phyloP scores from a whole-genome alignment of 2,888 invertebrate species.

The Phoronis australis region DNA sequence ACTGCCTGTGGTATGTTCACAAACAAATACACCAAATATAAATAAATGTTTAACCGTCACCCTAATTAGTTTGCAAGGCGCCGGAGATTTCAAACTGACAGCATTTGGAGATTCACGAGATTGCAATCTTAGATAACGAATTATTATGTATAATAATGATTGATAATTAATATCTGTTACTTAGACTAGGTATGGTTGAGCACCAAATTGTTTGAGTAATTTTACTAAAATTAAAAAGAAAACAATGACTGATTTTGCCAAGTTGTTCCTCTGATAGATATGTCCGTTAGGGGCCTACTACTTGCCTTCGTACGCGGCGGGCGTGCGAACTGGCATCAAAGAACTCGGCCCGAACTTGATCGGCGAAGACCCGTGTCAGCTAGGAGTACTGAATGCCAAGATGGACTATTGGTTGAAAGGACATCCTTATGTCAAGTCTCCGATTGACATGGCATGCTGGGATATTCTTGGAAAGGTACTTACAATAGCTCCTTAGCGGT shows the following conservation, averaged over 20 bases:
- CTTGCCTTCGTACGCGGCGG: constrained; percentile 13
- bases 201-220: neutral
- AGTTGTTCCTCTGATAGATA: neutral
- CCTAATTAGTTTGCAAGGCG: no score
- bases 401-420: constrained; percentile 15
- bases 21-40: no score
- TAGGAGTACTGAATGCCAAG: constrained; percentile 6
- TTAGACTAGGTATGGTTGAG: neutral
- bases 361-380: constrained; percentile 7
- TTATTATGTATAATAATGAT: no score
- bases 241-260: no score
- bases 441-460: constrained; percentile 15
- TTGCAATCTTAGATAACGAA: no score
- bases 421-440: constrained; percentile 15
- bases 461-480: constrained; percentile 16
- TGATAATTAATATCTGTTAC: neutral
- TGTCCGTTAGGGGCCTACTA: constrained; percentile 13
- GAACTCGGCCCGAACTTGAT: constrained; percentile 11
- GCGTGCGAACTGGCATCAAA: constrained; percentile 10
- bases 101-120: no score
- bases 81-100: no score
- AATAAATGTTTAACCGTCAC: no score
- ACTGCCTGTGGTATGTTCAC: no score
- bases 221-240: no score
- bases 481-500: no score